phyloP scores from a whole-genome alignment of 2,113 vertebrate species.

The Buteo buteo region DNA sequence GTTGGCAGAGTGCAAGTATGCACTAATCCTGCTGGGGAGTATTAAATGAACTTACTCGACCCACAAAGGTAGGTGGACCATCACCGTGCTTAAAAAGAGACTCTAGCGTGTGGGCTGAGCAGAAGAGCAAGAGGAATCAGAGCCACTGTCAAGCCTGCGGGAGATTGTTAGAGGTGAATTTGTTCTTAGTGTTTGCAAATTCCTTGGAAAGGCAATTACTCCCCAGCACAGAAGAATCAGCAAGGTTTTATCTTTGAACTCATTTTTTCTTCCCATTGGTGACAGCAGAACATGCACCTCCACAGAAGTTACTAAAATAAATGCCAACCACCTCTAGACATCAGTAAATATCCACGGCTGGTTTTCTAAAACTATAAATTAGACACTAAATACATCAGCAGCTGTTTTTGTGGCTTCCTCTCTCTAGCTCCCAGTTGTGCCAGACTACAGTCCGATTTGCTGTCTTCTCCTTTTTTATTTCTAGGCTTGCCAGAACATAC shows the following conservation, averaged over 20 bases:
- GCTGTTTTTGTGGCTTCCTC: not conserved
- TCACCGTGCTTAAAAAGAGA: not conserved
- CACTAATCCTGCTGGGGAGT: not conserved
- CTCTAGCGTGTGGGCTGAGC: not conserved
- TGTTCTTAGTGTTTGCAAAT: not conserved
- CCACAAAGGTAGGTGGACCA: not conserved
- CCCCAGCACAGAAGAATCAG: not conserved
- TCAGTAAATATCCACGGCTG: not conserved
- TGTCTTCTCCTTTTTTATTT: not conserved
- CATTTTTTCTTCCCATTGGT: not conserved
- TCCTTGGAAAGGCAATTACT: not conserved
- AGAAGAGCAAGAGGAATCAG: not conserved
- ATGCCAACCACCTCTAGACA: not conserved
- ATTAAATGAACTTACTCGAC: not conserved
- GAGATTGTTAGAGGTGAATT: not conserved
- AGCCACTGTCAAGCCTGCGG: not conserved
- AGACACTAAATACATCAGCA: not conserved
- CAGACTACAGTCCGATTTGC: not conserved
- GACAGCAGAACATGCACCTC: not conserved
- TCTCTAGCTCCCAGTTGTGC: not conserved
- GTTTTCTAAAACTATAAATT: not conserved
- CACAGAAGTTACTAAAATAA: not conserved
- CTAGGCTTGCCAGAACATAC: not conserved
- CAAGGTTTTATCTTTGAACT: not conserved
- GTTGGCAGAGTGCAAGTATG: not conserved